Evolutionary conservation across 2,113 vertebrate species (phyloP).

Genomic region (Dipodomys stephensi): DNA sequence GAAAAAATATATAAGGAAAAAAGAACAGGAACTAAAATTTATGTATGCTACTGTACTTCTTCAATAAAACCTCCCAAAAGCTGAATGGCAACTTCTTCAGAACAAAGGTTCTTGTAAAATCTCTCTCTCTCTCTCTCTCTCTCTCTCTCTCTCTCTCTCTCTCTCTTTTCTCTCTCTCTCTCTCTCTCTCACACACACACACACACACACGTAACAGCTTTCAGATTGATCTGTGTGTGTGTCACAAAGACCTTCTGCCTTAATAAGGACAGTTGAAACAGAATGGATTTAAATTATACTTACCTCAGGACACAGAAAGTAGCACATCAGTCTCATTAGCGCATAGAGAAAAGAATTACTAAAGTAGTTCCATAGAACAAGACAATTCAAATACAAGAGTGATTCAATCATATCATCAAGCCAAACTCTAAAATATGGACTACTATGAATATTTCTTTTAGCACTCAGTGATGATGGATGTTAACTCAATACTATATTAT

Average conservation of each 20-base stretch:
- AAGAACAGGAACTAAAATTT: constrained; percentile 51
- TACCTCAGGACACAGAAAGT: constrained; percentile 57
- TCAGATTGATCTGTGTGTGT: not conserved
- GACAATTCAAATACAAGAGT: constrained; percentile 54
- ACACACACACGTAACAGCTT: constrained; percentile 21
- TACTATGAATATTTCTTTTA: constrained; percentile 25
- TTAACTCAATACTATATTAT: constrained; percentile 34
- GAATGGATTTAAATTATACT: constrained; percentile 57
- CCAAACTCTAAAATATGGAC: constrained; percentile 32
- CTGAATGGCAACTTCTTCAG: constrained; percentile 16
- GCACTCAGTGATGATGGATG: not conserved
- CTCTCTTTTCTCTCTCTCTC: not conserved
- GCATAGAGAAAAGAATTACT: not conserved
- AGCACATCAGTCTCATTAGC: constrained; percentile 1
- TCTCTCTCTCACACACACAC: no score
- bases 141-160: not conserved
- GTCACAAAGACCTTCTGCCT: constrained; percentile 9
- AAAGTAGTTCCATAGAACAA: constrained; percentile 41
- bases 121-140: not conserved
- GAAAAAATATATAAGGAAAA: no score
- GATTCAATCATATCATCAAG: constrained; percentile 34
- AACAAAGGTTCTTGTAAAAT: constrained; percentile 44
- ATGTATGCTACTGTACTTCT: constrained; percentile 39
- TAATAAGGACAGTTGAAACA: constrained; percentile 48
- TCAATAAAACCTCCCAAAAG: constrained; percentile 11